Evolutionary conservation across 2,888 invertebrate genomes (phyloP).

Genomic region (Synergus japonicus): DNA sequence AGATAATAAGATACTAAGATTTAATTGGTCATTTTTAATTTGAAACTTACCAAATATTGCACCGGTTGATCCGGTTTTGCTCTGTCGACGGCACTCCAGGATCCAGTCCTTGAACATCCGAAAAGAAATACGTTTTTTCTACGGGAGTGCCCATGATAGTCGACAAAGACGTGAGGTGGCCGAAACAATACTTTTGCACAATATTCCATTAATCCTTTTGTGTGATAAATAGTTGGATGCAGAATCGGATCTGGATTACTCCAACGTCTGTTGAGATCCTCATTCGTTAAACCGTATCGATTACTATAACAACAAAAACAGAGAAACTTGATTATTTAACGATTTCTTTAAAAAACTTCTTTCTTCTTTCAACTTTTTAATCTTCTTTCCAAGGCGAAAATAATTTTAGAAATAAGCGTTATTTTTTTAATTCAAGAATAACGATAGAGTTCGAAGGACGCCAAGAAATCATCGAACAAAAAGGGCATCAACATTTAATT

Average conservation of each 20-base stretch:
- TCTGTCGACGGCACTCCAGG: slow-evolving; percentile 83
- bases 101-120: slow-evolving; percentile 86
- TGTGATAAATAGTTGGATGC: slow-evolving; percentile 91
- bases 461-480: background rate
- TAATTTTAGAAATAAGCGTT: too few relatives aligned
- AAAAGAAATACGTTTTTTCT: slow-evolving; percentile 92
- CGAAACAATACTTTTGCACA: slow-evolving; percentile 81
- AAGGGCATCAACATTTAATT: background rate
- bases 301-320: slow-evolving; percentile 80
- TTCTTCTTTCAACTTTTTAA: too few relatives aligned
- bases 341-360: slow-evolving; percentile 31
- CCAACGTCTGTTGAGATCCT: slow-evolving; percentile 93
- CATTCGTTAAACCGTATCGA: slow-evolving; percentile 89
- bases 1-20: background rate
- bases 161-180: slow-evolving; percentile 84
- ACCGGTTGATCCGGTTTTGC: slow-evolving; percentile 80
- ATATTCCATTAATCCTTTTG: slow-evolving; percentile 86
- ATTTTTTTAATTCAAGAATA: background rate
- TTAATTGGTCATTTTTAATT: slow-evolving; percentile 31
- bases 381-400: too few relatives aligned
- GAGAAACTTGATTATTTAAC: slow-evolving; percentile 19
- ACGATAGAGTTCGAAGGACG: background rate
- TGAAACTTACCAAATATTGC: slow-evolving; percentile 80
- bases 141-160: slow-evolving; percentile 90
- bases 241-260: slow-evolving; percentile 85